These are phyloP conservation scores for Euplagia quadripunctaria DNA, from an alignment of 2,888 invertebrate species.

Conservation along the genomic window DNA sequence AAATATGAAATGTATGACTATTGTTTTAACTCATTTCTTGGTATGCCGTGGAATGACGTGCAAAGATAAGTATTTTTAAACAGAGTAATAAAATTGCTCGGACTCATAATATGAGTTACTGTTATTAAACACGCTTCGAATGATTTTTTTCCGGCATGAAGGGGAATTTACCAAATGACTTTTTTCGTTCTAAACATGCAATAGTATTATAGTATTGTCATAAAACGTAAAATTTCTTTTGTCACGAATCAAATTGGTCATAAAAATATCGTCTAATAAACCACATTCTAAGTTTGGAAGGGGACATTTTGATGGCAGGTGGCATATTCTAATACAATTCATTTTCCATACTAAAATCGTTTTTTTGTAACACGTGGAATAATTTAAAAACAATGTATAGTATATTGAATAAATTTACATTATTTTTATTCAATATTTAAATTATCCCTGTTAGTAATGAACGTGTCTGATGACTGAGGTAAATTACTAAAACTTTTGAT, in stretches of 20 bases:
- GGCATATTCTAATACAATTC: no score
- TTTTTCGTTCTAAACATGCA: constrained; percentile 32
- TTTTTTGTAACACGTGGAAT: neutral
- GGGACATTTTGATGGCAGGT: constrained; percentile 10
- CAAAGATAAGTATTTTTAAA: constrained; percentile 25
- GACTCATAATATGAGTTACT: constrained; percentile 32
- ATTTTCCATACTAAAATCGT: neutral
- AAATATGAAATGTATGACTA: constrained; percentile 36
- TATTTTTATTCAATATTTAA: no score
- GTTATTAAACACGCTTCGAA: constrained; percentile 41
- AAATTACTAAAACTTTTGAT: no score
- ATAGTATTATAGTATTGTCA: constrained; percentile 25
- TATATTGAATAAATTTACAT: no score
- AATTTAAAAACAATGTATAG: no score
- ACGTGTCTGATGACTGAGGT: no score
- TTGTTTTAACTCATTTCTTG: neutral
- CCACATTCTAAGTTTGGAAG: constrained; percentile 26
- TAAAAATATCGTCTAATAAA: constrained; percentile 27
- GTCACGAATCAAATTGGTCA: constrained; percentile 41
- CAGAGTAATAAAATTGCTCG: constrained; percentile 35
- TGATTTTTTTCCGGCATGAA: constrained; percentile 27
- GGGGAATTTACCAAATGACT: constrained; percentile 37
- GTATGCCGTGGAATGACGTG: constrained; percentile 16
- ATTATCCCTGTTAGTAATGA: no score
- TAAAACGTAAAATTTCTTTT: constrained; percentile 48